phyloP scores from a whole-genome alignment of 2,113 vertebrate species.

The Rallus limicola region DNA sequence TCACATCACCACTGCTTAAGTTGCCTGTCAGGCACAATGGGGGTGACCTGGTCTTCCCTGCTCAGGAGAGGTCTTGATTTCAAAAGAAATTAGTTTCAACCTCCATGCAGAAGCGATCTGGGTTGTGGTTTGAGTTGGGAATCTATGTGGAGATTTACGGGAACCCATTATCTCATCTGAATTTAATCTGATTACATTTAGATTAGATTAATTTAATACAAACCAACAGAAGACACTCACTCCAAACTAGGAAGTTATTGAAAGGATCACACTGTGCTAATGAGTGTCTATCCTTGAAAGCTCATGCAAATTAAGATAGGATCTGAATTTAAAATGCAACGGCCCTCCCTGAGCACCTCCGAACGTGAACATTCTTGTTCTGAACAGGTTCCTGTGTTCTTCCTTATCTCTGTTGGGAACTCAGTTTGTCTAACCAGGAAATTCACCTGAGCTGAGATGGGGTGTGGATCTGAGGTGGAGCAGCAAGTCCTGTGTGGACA shows the following conservation, averaged over 20 bases:
- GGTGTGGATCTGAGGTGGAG: not conserved
- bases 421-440: slow-evolving; percentile 9
- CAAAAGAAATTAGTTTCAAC: not conserved
- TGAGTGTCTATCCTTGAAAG: not conserved
- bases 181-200: not conserved
- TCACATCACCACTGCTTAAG: not conserved
- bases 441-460: not conserved
- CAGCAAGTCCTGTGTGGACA: not conserved
- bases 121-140: not conserved
- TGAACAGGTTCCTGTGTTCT: slow-evolving; percentile 7
- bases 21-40: not conserved
- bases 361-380: slow-evolving; percentile 6
- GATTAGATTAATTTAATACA: not conserved
- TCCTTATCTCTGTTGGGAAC: not conserved
- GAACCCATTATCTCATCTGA: not conserved
- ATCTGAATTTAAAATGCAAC: not conserved
- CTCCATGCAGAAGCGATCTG: not conserved
- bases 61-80: rapidly evolving
- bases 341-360: not conserved
- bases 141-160: not conserved
- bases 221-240: not conserved
- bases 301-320: not conserved
- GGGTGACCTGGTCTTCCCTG: not conserved
- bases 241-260: not conserved
- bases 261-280: not conserved